Conservation (phyloP, 2,797 vertebrate genomes). For the Poecilia picta region DNA sequence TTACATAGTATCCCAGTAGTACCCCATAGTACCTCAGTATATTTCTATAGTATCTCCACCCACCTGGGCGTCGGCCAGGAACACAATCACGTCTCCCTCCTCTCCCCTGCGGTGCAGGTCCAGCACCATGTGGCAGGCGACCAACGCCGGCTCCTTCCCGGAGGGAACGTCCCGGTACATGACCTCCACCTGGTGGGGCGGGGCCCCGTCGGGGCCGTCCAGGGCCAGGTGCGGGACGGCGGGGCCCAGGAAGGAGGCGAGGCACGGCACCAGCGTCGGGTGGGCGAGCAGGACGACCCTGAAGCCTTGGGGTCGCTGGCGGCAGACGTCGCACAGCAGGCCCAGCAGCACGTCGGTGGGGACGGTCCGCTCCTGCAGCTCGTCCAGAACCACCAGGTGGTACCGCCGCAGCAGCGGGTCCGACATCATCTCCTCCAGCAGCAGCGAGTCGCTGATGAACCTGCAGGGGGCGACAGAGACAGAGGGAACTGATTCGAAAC, state of each 20-base stretch:
- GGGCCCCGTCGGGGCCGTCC: conserved; percentile 17
- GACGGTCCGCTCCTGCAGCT: conserved; percentile 92
- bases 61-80: conserved; percentile 88
- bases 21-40: too few relatives aligned
- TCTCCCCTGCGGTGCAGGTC: conserved; percentile 86
- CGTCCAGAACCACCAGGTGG: conserved; percentile 88
- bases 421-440: conserved; percentile 92
- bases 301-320: conserved; percentile 83
- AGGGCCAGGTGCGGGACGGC: conserved; percentile 81
- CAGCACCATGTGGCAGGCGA: conserved; percentile 89
- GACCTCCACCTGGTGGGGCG: conserved; percentile 56
- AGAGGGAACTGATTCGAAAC: too few relatives aligned
- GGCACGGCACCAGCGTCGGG: conserved; percentile 77
- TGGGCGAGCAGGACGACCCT: conserved; percentile 89
- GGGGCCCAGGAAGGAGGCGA: conserved; percentile 83
- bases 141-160: conserved; percentile 64
- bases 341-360: conserved; percentile 91
- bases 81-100: conserved; percentile 88
- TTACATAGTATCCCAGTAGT: too few relatives aligned
- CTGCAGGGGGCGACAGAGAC: conserved; percentile 62
- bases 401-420: conserved; percentile 88
- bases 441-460: conserved; percentile 89
- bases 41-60: too few relatives aligned
- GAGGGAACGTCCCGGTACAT: conserved; percentile 78
- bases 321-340: conserved; percentile 87